These are phyloP conservation scores for Hypotaenidia philippensis DNA, from an alignment of 2,797 vertebrate species.

Conservation along the genomic window DNA sequence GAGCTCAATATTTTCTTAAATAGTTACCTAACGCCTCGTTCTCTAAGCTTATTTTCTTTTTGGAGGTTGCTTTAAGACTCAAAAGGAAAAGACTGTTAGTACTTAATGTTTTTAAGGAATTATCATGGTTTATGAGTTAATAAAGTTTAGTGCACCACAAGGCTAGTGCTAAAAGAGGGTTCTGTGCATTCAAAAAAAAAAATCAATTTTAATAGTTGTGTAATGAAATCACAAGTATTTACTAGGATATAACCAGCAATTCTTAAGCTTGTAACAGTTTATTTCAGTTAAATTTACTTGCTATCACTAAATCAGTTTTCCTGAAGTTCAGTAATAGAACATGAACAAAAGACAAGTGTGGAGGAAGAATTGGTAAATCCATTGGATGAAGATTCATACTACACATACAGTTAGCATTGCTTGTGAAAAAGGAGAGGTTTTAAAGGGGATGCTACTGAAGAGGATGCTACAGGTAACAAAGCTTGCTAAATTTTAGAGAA, in stretches of 20 bases:
- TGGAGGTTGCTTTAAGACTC: not conserved
- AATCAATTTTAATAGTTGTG: not conserved
- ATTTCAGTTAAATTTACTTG: not conserved
- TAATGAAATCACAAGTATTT: not conserved
- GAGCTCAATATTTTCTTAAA: not conserved
- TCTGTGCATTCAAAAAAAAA: not conserved
- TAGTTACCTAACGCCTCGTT: not conserved
- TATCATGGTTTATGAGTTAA: not conserved
- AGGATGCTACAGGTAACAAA: fast-evolving
- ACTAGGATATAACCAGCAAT: not conserved
- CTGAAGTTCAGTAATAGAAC: not conserved
- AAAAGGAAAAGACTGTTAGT: not conserved
- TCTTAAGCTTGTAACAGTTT: not conserved
- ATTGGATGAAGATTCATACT: not conserved
- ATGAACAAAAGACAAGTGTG: not conserved
- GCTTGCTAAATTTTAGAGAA: not conserved
- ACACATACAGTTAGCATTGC: not conserved
- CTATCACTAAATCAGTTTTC: not conserved
- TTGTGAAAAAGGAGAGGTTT: not conserved
- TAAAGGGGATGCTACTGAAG: not conserved
- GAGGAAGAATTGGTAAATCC: not conserved
- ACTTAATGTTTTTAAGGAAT: not conserved
- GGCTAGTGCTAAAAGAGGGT: not conserved
- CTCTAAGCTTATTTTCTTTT: not conserved
- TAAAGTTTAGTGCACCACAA: not conserved